Base-by-base conservation (phyloP, 2,797 vertebrate genomes). In the Macroramphosus scolopax region DNA sequence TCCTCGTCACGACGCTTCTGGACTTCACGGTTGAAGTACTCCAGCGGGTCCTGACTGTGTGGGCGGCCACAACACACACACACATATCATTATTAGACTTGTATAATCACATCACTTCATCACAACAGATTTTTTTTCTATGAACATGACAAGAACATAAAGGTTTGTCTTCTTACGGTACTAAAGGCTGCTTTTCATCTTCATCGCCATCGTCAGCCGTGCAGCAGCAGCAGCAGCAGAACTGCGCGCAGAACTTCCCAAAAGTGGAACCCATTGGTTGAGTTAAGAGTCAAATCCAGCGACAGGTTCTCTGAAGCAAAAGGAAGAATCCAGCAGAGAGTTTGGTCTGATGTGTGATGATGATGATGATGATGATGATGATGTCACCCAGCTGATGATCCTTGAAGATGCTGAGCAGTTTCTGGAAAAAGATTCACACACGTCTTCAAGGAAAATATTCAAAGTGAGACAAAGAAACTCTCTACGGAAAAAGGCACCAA, bases 21-120 rank as follows among this genome's bases (percentile, higher is more conserved):
- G 15, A 89, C 90, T 35, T 92, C 87, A 1, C 89, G 89, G 33
- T 87, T 89, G 53, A 92, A 91, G 62, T 92, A 93, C 48, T 89
- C 85, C 70, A 93, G 49, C 0, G 90, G 89, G 37, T 92, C 90
- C 14, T 83, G 77, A 60, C 84, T 89, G 52, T 12, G 29, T 18
- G 13, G 17, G 32, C 7, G 6, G 18, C n/a, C 17, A 30, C 59
- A 7, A 62, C 25, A 70, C 17, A 72, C 5, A 56, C 2, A n/a
- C 20, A 32, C 3, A 13, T 17, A 34, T n/a, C n/a, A n/a, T n/a
- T n/a, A n/a, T n/a, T 8, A 39, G 3, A 22, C 20, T 3, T 6
- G 6, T 6, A 22, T 6, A 22, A 3, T 3, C 20, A 22, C 20
- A 22, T 22, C 20, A 22, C 20, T 22, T 6, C 20, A 22, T 3